Conservation (phyloP, 2,888 invertebrate genomes). For the Yponomeuta evonymella region DNA sequence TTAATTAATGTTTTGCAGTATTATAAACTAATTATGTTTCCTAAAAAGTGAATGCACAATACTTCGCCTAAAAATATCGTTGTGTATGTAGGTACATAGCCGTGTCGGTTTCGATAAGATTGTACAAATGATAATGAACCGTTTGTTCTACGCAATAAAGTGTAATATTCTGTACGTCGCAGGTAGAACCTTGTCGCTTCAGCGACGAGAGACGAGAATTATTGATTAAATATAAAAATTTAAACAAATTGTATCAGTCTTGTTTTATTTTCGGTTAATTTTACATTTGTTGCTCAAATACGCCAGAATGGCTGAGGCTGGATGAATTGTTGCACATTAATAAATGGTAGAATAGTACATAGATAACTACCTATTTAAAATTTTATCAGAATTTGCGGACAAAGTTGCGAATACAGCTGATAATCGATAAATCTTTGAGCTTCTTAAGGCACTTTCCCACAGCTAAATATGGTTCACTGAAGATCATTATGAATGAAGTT, state of each 20-base stretch:
- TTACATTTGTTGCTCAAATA: no score
- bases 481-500: no score
- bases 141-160: slow-evolving; percentile 35
- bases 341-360: no score
- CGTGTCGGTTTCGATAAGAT: slow-evolving; percentile 27
- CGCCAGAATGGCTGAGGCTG: no score
- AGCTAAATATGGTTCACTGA: no score
- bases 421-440: no score
- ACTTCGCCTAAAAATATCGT: slow-evolving; percentile 9
- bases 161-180: slow-evolving; percentile 35
- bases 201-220: slow-evolving; percentile 54
- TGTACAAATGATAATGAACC: slow-evolving; percentile 42
- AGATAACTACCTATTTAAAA: no score
- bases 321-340: no score
- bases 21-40: slow-evolving; percentile 8
- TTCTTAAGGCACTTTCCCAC: no score
- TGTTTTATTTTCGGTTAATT: slow-evolving; percentile 8
- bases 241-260: slow-evolving; percentile 26
- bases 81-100: slow-evolving; percentile 28
- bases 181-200: slow-evolving; percentile 48
- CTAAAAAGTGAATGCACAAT: slow-evolving; percentile 8
- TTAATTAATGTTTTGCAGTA: slow-evolving; percentile 11
- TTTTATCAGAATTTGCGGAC: no score
- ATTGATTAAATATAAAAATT: slow-evolving; percentile 49
- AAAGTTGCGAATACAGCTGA: no score